Evolutionary conservation across 2,797 vertebrate species (phyloP), one percentile per base, ranked within the genome.

Genomic region (Potorous gilbertii): DNA sequence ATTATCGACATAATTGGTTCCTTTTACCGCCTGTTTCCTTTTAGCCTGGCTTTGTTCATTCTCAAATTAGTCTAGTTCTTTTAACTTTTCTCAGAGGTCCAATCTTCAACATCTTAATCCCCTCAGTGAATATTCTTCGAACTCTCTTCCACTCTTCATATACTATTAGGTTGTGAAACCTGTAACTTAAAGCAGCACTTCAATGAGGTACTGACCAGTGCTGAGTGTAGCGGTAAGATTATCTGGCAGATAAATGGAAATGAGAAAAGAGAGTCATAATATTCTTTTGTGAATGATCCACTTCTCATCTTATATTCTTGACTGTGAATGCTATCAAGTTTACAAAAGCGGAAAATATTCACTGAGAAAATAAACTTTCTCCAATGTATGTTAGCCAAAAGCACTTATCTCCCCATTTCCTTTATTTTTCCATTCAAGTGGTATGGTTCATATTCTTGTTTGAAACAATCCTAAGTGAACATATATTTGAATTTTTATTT

Each of bases 1-100:
- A 92, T 93, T 95, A 54, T 12, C 52, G 92, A 91, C 74, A 55
- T 90, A 57, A 54, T 31, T 91, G 74, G 31, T 52, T 55, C 91
- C 3, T 6, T 93, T 95, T 90, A 55, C n/a, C 87, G n/a, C 28
- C 50, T 56, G 2, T 90, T 89, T 10, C 56, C 5, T 59, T 40
- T 21, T 87, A 50, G 74, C 11, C 40, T 87, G 50, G 40, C 46
- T 46, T 87, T 87, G 24, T 87, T 87, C 74, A 27, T 87, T 2
- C 40, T 50, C 27, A 87, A 27, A 87, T 24, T 27, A 27, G 74
- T 46, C 74, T 18, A 87, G 40, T 11, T 46, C 74, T 50, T 87
- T 87, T 50, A 87, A 87, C 40, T 87, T 87, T 87, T 87, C 40
- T 50, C 21, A 50, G 50, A 66, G n/a, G 56, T 90, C 8, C 55